These are phyloP conservation scores for Myzus persicae DNA, from an alignment of 1,140 invertebrate species.

Conservation along the genomic window DNA sequence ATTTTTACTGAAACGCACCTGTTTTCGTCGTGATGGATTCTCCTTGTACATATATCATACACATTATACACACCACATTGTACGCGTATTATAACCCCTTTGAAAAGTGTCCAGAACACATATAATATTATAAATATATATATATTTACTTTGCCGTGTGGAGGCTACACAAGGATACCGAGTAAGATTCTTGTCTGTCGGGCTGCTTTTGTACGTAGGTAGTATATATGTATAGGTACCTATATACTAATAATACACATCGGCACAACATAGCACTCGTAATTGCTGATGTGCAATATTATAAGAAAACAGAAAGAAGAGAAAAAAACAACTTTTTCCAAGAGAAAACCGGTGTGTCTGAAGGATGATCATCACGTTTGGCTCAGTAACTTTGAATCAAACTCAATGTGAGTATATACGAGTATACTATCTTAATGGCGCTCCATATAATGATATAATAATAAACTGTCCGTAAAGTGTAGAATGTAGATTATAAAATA, in stretches of 20 bases:
- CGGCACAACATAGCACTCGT: background rate
- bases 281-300: constrained; percentile 33
- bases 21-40: constrained; percentile 33
- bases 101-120: constrained; percentile 12
- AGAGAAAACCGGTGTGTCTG: background rate
- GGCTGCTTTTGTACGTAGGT: background rate
- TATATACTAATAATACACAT: background rate
- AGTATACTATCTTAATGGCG: background rate
- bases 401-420: background rate
- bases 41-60: background rate
- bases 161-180: background rate
- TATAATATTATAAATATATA: too few relatives aligned
- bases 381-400: background rate
- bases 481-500: background rate
- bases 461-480: background rate
- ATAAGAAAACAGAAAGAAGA: background rate
- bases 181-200: background rate
- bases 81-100: constrained; percentile 24
- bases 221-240: background rate
- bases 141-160: background rate
- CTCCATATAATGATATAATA: background rate
- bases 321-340: constrained; percentile 7
- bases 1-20: constrained; percentile 49
- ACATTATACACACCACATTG: background rate
- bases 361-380: background rate